Conservation (phyloP, 35 echinoderm and acorn worm species). For the Heliocidaris erythrogramma region DNA sequence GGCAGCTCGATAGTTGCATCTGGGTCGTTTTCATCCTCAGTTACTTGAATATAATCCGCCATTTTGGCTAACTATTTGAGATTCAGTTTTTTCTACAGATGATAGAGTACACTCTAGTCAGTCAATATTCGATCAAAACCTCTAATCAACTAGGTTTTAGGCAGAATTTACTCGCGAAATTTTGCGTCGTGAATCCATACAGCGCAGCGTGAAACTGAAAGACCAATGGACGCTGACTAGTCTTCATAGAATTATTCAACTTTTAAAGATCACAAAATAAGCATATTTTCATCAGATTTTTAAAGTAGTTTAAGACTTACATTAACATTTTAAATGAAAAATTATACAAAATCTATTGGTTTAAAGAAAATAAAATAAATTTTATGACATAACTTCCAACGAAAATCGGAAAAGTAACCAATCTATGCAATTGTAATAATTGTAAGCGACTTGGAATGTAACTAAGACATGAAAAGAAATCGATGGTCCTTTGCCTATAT, state of each 20-base stretch:
- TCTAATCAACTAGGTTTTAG: not conserved
- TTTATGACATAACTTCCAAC: no score
- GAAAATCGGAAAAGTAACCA: no score
- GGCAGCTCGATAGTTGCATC: slow-evolving; percentile 89
- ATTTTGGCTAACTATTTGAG: not conserved
- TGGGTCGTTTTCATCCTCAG: slow-evolving; percentile 58
- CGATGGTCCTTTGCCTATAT: no score
- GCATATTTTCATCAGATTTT: not conserved
- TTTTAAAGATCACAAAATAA: not conserved
- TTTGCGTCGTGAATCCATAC: not conserved
- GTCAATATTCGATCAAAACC: not conserved
- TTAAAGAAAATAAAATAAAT: no score
- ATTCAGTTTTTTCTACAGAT: not conserved
- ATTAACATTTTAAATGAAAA: no score
- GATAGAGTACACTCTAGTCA: not conserved
- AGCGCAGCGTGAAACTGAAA: not conserved
- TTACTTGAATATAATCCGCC: slow-evolving; percentile 35
- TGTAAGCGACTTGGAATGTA: no score
- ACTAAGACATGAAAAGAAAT: no score
- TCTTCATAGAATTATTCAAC: no score
- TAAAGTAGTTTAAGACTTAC: no score
- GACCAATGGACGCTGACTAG: no score
- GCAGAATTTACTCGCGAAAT: not conserved
- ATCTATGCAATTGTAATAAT: no score
- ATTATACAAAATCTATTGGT: no score